A percentile compares a stretch with the other conserved stretches of the same genome.
phyloP scores from a whole-genome alignment of 2,113 vertebrate genomes.

The Ancistrus triradiatus region DNA sequence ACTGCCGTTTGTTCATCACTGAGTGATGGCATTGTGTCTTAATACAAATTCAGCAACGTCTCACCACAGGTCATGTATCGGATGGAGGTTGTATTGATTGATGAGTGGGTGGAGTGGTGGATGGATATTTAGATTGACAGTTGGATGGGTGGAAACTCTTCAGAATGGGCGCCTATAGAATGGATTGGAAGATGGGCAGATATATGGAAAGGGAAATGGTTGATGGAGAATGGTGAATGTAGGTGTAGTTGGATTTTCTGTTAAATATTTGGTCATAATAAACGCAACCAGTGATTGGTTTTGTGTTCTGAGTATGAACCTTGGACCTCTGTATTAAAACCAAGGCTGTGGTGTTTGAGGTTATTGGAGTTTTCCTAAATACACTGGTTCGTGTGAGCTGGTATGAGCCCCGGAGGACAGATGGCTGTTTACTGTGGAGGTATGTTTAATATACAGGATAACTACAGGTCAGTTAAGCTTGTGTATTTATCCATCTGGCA shows the following conservation, averaged over 20 bases:
- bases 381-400: background rate
- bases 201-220: background rate
- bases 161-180: background rate
- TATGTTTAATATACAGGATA: slow-evolving; percentile 8
- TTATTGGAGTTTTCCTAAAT: background rate
- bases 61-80: too few relatives aligned
- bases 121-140: background rate
- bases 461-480: slow-evolving; percentile 11
- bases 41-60: too few relatives aligned
- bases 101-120: background rate
- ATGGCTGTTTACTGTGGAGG: slow-evolving; percentile 20
- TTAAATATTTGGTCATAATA: too few relatives aligned
- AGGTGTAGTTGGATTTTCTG: background rate
- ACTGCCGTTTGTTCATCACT: too few relatives aligned
- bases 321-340: background rate
- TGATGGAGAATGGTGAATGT: background rate
- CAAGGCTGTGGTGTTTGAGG: background rate
- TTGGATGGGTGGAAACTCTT: background rate
- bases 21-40: too few relatives aligned
- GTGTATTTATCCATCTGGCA: slow-evolving; percentile 33
- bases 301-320: background rate
- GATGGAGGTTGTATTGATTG: background rate
- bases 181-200: background rate
- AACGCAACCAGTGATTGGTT: too few relatives aligned
- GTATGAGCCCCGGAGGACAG: background rate